Evolutionary conservation across 2,797 vertebrate genomes (phyloP).

Genomic region (Perodicticus potto): DNA sequence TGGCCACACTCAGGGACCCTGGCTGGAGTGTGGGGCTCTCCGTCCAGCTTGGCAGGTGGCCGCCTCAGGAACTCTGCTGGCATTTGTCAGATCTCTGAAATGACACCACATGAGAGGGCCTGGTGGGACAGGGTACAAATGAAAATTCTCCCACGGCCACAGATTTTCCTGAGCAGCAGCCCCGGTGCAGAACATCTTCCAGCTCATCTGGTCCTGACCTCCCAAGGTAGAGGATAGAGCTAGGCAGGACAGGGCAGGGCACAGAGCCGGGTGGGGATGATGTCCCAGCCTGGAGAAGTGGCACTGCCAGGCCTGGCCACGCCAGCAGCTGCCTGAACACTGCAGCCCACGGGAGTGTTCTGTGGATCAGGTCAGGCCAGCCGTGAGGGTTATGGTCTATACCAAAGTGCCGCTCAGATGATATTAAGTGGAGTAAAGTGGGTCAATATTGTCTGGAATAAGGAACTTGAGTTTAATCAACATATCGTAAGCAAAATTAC

Average conservation of each 20-base stretch:
- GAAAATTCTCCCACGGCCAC: accelerated
- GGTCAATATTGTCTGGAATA: constrained; percentile 74
- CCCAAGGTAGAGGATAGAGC: not conserved
- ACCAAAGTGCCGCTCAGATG: not conserved
- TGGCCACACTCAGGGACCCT: not conserved
- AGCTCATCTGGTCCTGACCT: not conserved
- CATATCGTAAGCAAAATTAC: constrained; percentile 72
- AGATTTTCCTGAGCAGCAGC: not conserved
- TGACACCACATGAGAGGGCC: accelerated
- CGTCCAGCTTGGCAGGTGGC: not conserved
- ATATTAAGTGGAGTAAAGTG: constrained; percentile 62
- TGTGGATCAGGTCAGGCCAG: not conserved
- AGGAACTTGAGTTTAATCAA: constrained; percentile 79
- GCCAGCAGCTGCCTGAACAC: not conserved
- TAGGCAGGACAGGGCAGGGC: accelerated
- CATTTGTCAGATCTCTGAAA: not conserved
- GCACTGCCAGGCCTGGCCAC: accelerated
- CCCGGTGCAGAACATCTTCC: not conserved
- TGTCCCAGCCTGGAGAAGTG: accelerated
- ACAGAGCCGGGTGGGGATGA: accelerated
- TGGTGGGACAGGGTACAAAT: accelerated
- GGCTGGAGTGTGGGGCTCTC: not conserved
- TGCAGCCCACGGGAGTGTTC: not conserved
- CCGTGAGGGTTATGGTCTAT: not conserved
- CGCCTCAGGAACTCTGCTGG: not conserved